Percentiles rank a stretch among this genome's conserved stretches.
phyloP scores from a whole-genome alignment of 2,888 invertebrate species.

The Melinopterus prodromus region DNA sequence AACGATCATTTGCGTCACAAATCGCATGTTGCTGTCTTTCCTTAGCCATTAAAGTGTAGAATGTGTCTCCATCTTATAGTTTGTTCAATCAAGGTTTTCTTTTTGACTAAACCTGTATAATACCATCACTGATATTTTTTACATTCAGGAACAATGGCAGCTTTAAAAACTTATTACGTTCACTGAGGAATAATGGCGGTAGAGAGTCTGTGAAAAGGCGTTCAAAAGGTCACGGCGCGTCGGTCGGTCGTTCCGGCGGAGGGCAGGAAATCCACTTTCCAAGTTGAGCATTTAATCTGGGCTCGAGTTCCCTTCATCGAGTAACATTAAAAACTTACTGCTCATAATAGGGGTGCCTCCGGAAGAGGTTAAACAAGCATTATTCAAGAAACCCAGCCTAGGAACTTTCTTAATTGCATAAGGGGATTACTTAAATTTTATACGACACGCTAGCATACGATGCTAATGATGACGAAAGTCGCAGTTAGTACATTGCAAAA shows the following conservation, averaged over 20 bases:
- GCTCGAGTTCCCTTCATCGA: background rate
- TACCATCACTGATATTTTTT: background rate
- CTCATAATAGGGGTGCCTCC: background rate
- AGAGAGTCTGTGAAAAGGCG: background rate
- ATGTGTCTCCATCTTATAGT: background rate
- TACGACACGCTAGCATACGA: background rate
- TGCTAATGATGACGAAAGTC: background rate
- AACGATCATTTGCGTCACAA: no score
- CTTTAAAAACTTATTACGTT: background rate
- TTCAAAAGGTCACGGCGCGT: background rate
- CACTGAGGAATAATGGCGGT: background rate
- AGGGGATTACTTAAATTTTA: background rate
- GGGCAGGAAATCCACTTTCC: conserved; percentile 4
- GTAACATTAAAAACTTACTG: background rate
- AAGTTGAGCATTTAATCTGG: conserved; percentile 4
- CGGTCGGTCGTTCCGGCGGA: background rate
- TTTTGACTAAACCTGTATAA: background rate
- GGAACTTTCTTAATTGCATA: background rate
- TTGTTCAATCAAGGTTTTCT: no score
- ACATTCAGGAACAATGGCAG: background rate
- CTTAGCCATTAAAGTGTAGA: background rate
- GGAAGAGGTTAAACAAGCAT: background rate
- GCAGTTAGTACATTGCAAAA: no score
- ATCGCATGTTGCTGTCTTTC: no score
- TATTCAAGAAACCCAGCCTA: background rate